Conservation (phyloP, 2,888 invertebrate species). For the Lasioglossum lativentre region DNA sequence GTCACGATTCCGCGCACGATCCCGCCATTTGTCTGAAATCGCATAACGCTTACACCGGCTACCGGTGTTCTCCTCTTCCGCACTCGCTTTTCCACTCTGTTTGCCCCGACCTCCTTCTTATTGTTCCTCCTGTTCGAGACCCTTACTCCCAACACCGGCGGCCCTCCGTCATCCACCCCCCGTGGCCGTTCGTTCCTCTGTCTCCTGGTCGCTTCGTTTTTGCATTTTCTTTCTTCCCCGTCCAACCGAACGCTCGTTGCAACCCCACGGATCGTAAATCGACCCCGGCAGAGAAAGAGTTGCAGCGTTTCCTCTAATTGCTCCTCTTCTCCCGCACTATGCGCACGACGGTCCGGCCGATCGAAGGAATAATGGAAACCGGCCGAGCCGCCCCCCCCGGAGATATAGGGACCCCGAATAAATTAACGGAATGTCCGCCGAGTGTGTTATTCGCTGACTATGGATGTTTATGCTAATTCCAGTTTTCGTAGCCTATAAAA, state of each 20-base stretch:
- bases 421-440: conserved; percentile 6
- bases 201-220: neutral
- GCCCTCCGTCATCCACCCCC: neutral
- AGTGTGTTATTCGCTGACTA: conserved; percentile 11
- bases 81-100: conserved; percentile 64
- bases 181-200: neutral
- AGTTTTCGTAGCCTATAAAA: neutral
- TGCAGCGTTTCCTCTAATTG: conserved; percentile 23
- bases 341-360: conserved; percentile 1
- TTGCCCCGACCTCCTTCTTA: conserved; percentile 52
- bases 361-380: conserved; percentile 23
- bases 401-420: conserved; percentile 3
- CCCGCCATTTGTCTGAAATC: conserved; percentile 77
- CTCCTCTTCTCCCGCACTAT: neutral
- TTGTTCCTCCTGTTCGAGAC: conserved; percentile 31
- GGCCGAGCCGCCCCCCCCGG: neutral
- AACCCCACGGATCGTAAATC: conserved; percentile 12
- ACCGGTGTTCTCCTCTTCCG: conserved; percentile 64
- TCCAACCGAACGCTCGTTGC: neutral
- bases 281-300: neutral
- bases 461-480: conserved; percentile 8
- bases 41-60: conserved; percentile 74
- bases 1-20: conserved; percentile 71
- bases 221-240: neutral
- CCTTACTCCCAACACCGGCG: neutral